Evolutionary conservation across 2,797 vertebrate genomes (phyloP).

Genomic region (Eutrigla gurnardus): DNA sequence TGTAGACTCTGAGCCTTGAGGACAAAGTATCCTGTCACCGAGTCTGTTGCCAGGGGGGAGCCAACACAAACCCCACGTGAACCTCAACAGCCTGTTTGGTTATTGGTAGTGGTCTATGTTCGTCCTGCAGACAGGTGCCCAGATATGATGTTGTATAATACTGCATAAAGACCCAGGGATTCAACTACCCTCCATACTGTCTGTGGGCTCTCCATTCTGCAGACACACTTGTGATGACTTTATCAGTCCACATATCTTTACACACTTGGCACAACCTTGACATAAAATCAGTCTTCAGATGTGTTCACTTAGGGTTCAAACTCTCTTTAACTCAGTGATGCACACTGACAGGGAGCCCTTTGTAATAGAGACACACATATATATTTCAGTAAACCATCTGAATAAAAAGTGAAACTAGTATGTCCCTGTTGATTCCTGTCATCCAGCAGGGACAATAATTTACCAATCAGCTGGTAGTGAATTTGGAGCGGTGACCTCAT

Average conservation of each 20-base stretch:
- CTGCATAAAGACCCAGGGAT: background rate
- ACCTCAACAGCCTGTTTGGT: background rate
- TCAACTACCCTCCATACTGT: background rate
- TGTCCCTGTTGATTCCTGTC: background rate
- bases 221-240: background rate
- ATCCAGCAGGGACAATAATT: background rate
- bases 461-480: background rate
- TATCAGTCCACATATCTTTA: constrained; percentile 32
- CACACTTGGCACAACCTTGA: constrained; percentile 1
- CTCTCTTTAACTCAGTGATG: constrained; percentile 4
- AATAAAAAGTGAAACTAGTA: background rate
- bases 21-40: constrained; percentile 14
- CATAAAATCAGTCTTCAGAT: constrained; percentile 3
- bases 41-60: constrained; percentile 19
- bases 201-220: constrained; percentile 4
- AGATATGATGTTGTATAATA: background rate
- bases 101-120: background rate
- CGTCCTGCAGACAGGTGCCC: background rate
- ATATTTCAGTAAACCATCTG: background rate
- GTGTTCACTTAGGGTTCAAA: constrained; percentile 25
- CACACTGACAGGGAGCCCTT: background rate
- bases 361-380: background rate
- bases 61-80: constrained; percentile 14
- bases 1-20: constrained; percentile 33
- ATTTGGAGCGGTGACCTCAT: constrained; percentile 33